A percentile compares a stretch with the other conserved stretches of the same genome.
phyloP scores from a whole-genome alignment of 2,888 invertebrate species.

The Idaea dimidiata region DNA sequence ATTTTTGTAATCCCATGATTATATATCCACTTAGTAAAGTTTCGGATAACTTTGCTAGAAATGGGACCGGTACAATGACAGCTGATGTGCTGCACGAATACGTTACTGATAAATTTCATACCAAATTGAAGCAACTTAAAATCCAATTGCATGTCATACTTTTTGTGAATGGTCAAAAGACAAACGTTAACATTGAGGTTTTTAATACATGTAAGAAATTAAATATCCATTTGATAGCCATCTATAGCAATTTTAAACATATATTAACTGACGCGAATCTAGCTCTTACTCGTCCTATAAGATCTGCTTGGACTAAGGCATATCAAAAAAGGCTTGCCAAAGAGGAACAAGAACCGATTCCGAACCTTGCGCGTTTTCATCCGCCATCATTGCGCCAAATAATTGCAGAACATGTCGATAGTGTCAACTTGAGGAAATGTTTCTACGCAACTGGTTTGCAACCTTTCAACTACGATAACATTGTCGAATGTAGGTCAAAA shows the following conservation, averaged over 20 bases:
- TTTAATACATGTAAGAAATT: slow-evolving; percentile 13
- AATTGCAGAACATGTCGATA: slow-evolving; percentile 3
- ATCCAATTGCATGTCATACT: slow-evolving; percentile 12
- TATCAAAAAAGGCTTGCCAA: slow-evolving; percentile 2
- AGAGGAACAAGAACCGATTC: background rate
- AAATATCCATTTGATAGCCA: slow-evolving; percentile 14
- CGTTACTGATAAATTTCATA: slow-evolving; percentile 7
- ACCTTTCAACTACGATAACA: slow-evolving; percentile 7
- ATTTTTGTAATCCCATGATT: slow-evolving; percentile 12
- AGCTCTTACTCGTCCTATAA: slow-evolving; percentile 8
- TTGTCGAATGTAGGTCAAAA: background rate
- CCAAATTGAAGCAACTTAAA: slow-evolving; percentile 9
- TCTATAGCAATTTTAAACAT: slow-evolving; percentile 8
- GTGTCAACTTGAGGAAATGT: slow-evolving; percentile 5
- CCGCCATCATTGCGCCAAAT: slow-evolving; percentile 9
- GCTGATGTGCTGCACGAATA: slow-evolving; percentile 12
- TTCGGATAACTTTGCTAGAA: slow-evolving; percentile 10
- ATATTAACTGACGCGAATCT: slow-evolving; percentile 5
- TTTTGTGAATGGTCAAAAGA: slow-evolving; percentile 16
- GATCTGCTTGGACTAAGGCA: slow-evolving; percentile 9
- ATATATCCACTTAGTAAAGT: slow-evolving; percentile 11
- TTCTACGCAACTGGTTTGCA: slow-evolving; percentile 8
- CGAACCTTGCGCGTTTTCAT: background rate
- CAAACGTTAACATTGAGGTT: slow-evolving; percentile 25
- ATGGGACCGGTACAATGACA: slow-evolving; percentile 13